Base-by-base conservation (phyloP, 1,140 invertebrate species). In the Drosophila orena region DNA sequence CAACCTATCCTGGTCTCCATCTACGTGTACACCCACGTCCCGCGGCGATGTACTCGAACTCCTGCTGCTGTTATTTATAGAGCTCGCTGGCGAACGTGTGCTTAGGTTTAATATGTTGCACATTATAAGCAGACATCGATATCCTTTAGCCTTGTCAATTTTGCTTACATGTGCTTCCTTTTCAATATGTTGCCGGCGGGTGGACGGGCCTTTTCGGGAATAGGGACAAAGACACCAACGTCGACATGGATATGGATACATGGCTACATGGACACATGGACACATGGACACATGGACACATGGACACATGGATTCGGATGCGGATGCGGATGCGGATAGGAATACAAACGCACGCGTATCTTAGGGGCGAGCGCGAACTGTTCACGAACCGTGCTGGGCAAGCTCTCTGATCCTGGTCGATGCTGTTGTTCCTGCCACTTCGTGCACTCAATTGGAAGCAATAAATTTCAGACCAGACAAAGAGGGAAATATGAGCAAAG, bases 41-140 rank as follows among this genome's bases (percentile, higher is more conserved):
- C n/a, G 15, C 24, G 24, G 22, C 27, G 20, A 43, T 65, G 46
- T 68, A 59, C 59, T 68, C 44, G 35, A 65, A 43, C 50, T 59
- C 50, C 50, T 57, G 42, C 59, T 86, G 72, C 84, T 84, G 84
- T 90, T 86, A 91, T 91, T 91, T 91, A 91, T 91, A 91, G 90
- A 86, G 81, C 77, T 58, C 65, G 52, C 66, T 66, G 72, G 68
- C 53, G 72, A 84, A 78, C 77, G 79, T 88, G 84, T 84, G 80
- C 78, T 89, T 86, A 90, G 85, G 81, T 89, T 78, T 89, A 90
- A 91, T 91, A 90, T 91, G 85, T 91, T 81, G 90, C 90, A 91
- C 90, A 91, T 91, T 91, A 91, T 91, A 91, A 91, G 79, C 90
- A 91, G 90, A 91, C 90, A 91, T 90, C 90, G 90, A 91, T 91